Evolutionary conservation across 2,888 invertebrate genomes (phyloP).

Genomic region (Steinernema carpocapsae): DNA sequence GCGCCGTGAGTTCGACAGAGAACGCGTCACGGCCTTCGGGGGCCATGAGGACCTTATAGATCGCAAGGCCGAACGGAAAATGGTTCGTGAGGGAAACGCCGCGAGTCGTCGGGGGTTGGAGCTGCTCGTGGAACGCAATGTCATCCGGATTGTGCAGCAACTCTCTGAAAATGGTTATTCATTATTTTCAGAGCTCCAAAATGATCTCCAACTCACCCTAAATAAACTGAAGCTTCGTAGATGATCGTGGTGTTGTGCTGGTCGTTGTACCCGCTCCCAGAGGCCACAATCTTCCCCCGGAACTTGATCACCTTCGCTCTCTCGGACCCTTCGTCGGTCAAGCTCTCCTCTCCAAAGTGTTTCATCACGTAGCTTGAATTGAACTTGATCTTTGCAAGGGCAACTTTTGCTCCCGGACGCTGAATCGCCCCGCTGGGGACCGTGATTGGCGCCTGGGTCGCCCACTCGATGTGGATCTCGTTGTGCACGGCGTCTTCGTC

Average conservation of each 20-base stretch:
- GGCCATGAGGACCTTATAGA: conserved; percentile 78
- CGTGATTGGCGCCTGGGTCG: conserved; percentile 62
- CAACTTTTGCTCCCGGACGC: conserved; percentile 49
- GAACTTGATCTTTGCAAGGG: conserved; percentile 60
- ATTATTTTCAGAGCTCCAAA: conserved; percentile 18
- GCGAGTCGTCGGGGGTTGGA: conserved; percentile 68
- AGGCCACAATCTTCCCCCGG: conserved; percentile 72
- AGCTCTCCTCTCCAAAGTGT: neutral
- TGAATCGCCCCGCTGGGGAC: conserved; percentile 44
- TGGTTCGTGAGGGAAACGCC: conserved; percentile 77
- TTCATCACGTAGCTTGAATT: conserved; percentile 45
- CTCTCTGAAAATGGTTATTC: conserved; percentile 67
- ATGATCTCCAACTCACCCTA: conserved; percentile 69
- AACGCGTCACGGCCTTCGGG: conserved; percentile 72
- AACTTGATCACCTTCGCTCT: conserved; percentile 32
- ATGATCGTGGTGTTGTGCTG: conserved; percentile 74
- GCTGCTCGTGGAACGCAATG: conserved; percentile 70
- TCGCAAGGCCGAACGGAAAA: conserved; percentile 78
- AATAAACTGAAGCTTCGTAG: conserved; percentile 74
- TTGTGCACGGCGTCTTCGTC: conserved; percentile 49
- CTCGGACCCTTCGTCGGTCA: neutral
- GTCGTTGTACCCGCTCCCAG: conserved; percentile 72
- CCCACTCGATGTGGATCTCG: conserved; percentile 63
- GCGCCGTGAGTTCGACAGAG: conserved; percentile 48
- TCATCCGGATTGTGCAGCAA: conserved; percentile 70